Evolutionary conservation across 2,888 invertebrate genomes (phyloP), one percentile per base, ranked within the genome.

Genomic region (Ectemnius lituratus): DNA sequence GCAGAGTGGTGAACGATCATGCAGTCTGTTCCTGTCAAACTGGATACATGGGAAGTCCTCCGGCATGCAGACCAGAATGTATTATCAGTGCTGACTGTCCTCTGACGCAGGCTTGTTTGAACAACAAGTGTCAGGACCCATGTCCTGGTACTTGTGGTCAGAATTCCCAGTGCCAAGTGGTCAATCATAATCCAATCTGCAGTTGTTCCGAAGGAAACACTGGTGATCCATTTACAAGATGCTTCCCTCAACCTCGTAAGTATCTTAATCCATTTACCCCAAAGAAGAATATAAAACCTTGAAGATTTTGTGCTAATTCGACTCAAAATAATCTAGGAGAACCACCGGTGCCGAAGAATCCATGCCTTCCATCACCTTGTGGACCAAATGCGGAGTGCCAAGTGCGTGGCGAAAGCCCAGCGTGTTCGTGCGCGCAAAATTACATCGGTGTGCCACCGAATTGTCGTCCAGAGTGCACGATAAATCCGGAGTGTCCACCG

Each of bases 171-270:
- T 97, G 97, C 83, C 94, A 94, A 89, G 96, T 96, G 23, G 94
- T 95, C 75, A 95, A 95, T 84, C 97, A 97, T 87, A 96, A 95
- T 87, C 97, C 97, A 1, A 94, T 96, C 79, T 97, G 97, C 88
- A 94, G 94, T 20, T 97, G 97, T 88, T 93, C 94, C 76, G 91
- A 93, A 16, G 93, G 94, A 65, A 94, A 93, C 84, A 95, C 95
- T 14, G 96, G 96, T n/a, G 95, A 96, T 92, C 95, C 96, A 2
- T 95, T 96, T 87, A 93, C 92, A 58, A 89, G 89, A 66, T 94
- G 94, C 84, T 90, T 91, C 80, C 85, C 82, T 5, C 87, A 92
- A 81, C 93, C 93, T 90, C 93, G 94, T 94, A 88, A 78, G 77
- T 72, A 6, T 23, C 20, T 11, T 2, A 8, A 6, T 37, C 37